Evolutionary conservation across 1,140 invertebrate species (phyloP), one percentile per base, ranked within the genome.

Genomic region (Planococcus citri): DNA sequence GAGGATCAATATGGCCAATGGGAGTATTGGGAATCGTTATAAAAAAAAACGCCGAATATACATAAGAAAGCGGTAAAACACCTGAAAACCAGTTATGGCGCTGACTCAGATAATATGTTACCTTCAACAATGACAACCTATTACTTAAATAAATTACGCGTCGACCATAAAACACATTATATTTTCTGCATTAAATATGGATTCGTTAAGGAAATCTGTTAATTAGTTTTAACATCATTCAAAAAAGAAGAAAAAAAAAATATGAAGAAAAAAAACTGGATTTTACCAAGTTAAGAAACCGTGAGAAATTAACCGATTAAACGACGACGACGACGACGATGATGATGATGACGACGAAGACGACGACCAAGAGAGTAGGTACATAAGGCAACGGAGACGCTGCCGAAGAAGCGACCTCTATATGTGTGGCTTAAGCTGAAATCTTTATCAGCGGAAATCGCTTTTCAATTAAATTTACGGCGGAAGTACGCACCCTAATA

Each of bases 121-220:
- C 60, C 60, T 27, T 64, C 60, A 25, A 24, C 60, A 27, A 27
- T 27, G 60, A 64, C 60, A 64, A 64, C 60, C 60, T 64, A 64
- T 64, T 64, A 64, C 60, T 64, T 64, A 64, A 64, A 64, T 64
- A 64, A 64, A 64, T 64, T 64, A 64, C 60, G 60, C 60, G 60
- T 25, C 60, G 25, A 64, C 60, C 60, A 64, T 64, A 64, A 64
- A 64, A 64, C 60, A 64, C 60, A 64, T 64, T 64, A 64, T 27
- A 27, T 24, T 64, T n/a, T 64, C 25, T 64, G 60, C 60, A 64
- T 24, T 64, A 64, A 64, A 64, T 64, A 64, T 27, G 60, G n/a
- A 64, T 64, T 25, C 60, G 60, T 64, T 64, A 64, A 64, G 25
- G 60, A 64, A 64, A 64, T 27, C 60, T 64, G 60, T 64, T 64